Conservation (phyloP, 2,888 invertebrate genomes). For the Anagyrus pseudococci region DNA sequence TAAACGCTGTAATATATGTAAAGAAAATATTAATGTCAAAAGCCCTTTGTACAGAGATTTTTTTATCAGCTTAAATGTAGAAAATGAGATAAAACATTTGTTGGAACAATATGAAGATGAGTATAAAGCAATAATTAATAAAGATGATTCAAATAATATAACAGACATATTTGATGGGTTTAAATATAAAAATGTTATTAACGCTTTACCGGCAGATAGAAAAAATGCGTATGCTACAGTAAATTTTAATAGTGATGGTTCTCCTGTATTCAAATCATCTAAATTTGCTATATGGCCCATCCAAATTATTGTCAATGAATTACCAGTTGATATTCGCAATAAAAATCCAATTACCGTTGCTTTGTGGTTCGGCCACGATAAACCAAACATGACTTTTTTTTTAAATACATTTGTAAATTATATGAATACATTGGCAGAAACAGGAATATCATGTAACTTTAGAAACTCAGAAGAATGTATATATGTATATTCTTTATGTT, state of each 20-base stretch:
- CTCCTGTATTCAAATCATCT: slow-evolving; percentile 33
- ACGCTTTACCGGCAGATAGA: slow-evolving; percentile 11
- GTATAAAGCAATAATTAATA: neutral
- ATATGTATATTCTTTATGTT: too few relatives aligned
- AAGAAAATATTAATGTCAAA: neutral
- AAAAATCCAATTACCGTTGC: slow-evolving; percentile 27
- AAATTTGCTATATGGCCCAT: slow-evolving; percentile 35
- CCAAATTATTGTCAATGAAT: slow-evolving; percentile 39
- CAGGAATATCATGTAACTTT: neutral
- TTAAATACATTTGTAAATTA: neutral
- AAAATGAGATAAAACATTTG: neutral
- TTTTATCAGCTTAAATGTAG: neutral
- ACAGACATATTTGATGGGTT: slow-evolving; percentile 29
- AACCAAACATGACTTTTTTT: slow-evolving; percentile 8
- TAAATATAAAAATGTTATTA: slow-evolving; percentile 26
- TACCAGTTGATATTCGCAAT: slow-evolving; percentile 27
- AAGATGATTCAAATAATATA: neutral
- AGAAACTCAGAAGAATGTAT: too few relatives aligned
- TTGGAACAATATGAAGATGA: neutral
- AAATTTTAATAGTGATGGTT: slow-evolving; percentile 36
- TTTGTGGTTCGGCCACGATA: slow-evolving; percentile 35
- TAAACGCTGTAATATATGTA: neutral
- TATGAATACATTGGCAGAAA: neutral
- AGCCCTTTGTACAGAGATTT: neutral
- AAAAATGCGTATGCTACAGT: slow-evolving; percentile 22